Base-by-base conservation (phyloP, 2,888 invertebrate genomes). In the Netelia fuscicornis region DNA sequence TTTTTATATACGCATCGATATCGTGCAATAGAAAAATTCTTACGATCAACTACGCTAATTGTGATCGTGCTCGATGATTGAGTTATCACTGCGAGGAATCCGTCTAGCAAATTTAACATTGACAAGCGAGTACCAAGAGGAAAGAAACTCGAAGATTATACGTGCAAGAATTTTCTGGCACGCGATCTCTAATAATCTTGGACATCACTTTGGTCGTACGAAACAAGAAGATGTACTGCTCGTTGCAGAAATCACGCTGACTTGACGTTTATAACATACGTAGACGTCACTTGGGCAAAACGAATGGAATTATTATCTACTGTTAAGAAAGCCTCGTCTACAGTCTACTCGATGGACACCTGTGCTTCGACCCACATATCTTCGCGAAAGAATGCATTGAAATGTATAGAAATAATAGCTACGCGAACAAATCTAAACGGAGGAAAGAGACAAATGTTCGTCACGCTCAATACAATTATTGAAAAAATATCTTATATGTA, bases 281-380 rank as follows among this genome's bases (percentile, higher is more conserved):
- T 20, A 58, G 8, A 58, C 25, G 65, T 64, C 52, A 54, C 44
- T 80, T n/a, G 71, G 58, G 67, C 37, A 37, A 65, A 76, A 76
- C 67, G 56, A 79, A 76, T 75, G 79, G 67, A 62, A 80, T 72
- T 23, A 75, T 79, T 75, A 80, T 85, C 83, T 80, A 83, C 85
- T 76, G 85, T 85, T 80, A 72, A 80, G 82, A 83, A 83, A 83
- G 79, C 74, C 75, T 60, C 75, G 17, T 17, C 17, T 37, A 20
- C 67, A 67, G 75, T 82, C 52, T 71, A 58, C 20, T 54, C 81
- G 85, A 52, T 75, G 82, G 82, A 85, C 82, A 85, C 79, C 85
- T 85, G 85, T 82, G 82, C 65, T 76, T 79, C 70, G 85, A 85
- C 85, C 85, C 75, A 85, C 85, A 79, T 85, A 67, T 20, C 23